These are phyloP conservation scores for Candoia aspera DNA, from an alignment of 2,113 vertebrate species.

Conservation along the genomic window DNA sequence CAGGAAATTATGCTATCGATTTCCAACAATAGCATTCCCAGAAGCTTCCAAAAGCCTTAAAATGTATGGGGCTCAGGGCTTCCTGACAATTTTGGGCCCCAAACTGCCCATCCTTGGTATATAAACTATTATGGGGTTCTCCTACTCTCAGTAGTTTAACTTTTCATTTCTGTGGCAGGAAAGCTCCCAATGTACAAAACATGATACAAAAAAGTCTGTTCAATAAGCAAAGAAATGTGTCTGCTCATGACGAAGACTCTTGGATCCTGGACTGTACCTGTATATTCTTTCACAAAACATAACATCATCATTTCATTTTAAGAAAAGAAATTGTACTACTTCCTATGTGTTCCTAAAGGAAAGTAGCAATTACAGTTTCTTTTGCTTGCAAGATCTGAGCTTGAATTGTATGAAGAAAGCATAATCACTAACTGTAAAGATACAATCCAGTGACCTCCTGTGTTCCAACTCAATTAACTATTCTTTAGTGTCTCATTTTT, in stretches of 20 bases:
- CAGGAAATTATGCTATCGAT: no score
- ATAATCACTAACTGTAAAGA: not conserved
- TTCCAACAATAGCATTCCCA: no score
- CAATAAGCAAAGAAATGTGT: not conserved
- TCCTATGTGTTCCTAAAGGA: not conserved
- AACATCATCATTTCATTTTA: not conserved
- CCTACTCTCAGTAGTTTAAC: not conserved
- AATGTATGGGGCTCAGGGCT: no score
- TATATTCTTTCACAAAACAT: not conserved
- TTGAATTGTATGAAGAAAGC: not conserved
- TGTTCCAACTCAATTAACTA: not conserved
- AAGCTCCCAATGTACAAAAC: not conserved
- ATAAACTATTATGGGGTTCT: no score
- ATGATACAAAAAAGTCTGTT: not conserved
- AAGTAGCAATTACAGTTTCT: not conserved
- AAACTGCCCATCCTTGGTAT: no score
- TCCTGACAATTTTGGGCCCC: no score
- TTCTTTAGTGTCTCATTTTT: not conserved
- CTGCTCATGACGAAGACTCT: not conserved
- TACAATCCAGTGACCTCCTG: not conserved
- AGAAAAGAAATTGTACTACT: not conserved
- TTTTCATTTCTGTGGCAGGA: not conserved
- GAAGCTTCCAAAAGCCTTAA: no score
- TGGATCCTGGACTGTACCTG: not conserved
- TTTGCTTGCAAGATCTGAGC: not conserved